Conservation (phyloP, 2,888 invertebrate genomes). For the Baccha elongata region DNA sequence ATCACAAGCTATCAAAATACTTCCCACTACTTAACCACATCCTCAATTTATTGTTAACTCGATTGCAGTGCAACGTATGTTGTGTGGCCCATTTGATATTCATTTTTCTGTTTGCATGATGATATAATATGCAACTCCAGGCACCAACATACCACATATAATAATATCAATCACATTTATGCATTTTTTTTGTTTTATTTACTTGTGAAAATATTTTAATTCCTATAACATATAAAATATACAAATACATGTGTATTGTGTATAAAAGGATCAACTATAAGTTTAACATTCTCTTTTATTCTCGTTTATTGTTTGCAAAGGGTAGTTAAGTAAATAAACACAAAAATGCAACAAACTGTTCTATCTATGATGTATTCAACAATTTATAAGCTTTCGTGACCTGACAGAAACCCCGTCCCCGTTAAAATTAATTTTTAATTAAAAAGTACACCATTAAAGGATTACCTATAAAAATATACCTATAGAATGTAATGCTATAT, state of each 20-base stretch:
- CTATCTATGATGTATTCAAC: background rate
- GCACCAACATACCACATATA: slow-evolving; percentile 30
- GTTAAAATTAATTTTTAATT: slow-evolving; percentile 66
- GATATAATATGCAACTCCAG: slow-evolving; percentile 16
- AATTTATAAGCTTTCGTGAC: slow-evolving; percentile 24
- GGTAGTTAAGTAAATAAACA: slow-evolving; percentile 47
- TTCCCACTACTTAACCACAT: slow-evolving; percentile 38
- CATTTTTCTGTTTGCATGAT: background rate
- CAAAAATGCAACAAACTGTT: slow-evolving; percentile 8
- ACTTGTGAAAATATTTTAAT: slow-evolving; percentile 30
- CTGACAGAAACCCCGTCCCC: slow-evolving; percentile 28
- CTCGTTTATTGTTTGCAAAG: slow-evolving; percentile 47
- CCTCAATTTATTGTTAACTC: no score
- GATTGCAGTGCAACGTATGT: no score
- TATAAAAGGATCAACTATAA: no score
- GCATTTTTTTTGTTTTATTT: slow-evolving; percentile 10
- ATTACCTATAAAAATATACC: background rate
- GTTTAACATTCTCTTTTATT: no score
- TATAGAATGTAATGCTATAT: background rate
- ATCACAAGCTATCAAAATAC: no score
- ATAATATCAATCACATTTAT: slow-evolving; percentile 48
- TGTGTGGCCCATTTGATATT: background rate
- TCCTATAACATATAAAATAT: no score
- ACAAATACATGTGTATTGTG: no score
- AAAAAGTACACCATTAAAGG: slow-evolving; percentile 42